Evolutionary conservation across 2,113 vertebrate genomes (phyloP), one percentile per base, ranked within the genome.

Genomic region (Hydropotes inermis): DNA sequence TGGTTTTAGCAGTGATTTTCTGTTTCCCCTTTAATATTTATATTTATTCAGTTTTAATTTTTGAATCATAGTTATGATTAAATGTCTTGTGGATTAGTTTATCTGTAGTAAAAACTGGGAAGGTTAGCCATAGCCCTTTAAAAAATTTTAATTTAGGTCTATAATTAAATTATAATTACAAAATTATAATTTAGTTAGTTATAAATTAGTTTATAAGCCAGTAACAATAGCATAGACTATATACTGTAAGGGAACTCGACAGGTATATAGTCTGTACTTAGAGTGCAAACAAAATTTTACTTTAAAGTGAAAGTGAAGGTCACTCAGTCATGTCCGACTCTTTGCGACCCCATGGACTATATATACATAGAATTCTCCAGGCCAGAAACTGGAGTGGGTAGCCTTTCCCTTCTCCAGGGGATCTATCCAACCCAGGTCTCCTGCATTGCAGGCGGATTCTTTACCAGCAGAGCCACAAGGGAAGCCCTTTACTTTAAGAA

Each of bases 1-100:
- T 91, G 45, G 47, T 91, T 95, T 90, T 92, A 87, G 27, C 67
- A 85, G 13, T 39, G 13, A 76, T 91, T 93, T 87, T 54, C 30
- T 55, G 0, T 79, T 92, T 50, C 8, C 76, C 19, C 10, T 90
- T 94, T 19, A 92, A 11, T 95, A n/a, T 97, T 96, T 97, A 13
- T 61, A 76, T 91, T 78, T 97, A 33, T 55, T 89, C 43, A 70
- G 6, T 96, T 95, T 43, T 92, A 16, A 78, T 97, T 97, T 97
- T 87, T 15, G 12, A 76, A 1, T 91, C 10, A 33, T 95, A 61
- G 94, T 54, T 94, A 30, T 61, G 25, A 94, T 52, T 88, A 78
- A 45, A n/a, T 86, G 57, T 61, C 33, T 16, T 84, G 39, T 78
- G 8, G 8, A 28, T 78, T 96, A 89, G 25, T 91, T 52, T 55